Conservation (phyloP, 2,113 vertebrate species). For the Poecilia latipinna region DNA sequence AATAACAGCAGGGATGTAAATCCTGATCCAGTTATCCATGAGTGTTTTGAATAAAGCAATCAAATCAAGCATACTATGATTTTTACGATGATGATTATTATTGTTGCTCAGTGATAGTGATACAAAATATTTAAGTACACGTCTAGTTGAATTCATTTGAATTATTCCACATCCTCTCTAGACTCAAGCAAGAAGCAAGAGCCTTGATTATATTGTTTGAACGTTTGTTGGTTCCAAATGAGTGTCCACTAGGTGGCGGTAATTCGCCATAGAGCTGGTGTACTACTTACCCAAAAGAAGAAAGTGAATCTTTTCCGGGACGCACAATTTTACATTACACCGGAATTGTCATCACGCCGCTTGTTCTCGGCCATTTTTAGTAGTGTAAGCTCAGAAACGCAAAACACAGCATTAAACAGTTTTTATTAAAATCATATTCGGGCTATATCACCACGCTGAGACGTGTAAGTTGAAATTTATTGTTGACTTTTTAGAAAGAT, state of each 20-base stretch:
- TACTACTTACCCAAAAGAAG: neutral
- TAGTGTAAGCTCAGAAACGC: constrained; percentile 53
- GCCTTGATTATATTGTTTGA: too few relatives aligned
- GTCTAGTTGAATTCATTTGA: too few relatives aligned
- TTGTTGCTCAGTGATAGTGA: too few relatives aligned
- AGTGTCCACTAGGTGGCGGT: neutral
- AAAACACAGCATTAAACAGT: constrained; percentile 46
- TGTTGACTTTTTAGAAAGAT: neutral
- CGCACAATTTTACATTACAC: constrained; percentile 9
- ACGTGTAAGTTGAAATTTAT: constrained; percentile 63
- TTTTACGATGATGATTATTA: too few relatives aligned
- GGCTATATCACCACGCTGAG: constrained; percentile 19
- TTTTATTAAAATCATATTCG: constrained; percentile 17
- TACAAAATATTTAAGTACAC: too few relatives aligned
- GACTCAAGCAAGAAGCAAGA: too few relatives aligned
- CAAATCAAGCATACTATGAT: too few relatives aligned
- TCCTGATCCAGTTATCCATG: too few relatives aligned
- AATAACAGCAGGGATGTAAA: too few relatives aligned
- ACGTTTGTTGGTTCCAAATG: too few relatives aligned
- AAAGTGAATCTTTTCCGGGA: neutral
- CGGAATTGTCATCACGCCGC: constrained; percentile 73
- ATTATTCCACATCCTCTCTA: too few relatives aligned
- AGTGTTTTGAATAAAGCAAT: too few relatives aligned
- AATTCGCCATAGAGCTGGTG: neutral
- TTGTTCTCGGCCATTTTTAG: constrained; percentile 74